Evolutionary conservation across 2,797 vertebrate genomes (phyloP), one percentile per base, ranked within the genome.

Genomic region (Muscicapa comitata): DNA sequence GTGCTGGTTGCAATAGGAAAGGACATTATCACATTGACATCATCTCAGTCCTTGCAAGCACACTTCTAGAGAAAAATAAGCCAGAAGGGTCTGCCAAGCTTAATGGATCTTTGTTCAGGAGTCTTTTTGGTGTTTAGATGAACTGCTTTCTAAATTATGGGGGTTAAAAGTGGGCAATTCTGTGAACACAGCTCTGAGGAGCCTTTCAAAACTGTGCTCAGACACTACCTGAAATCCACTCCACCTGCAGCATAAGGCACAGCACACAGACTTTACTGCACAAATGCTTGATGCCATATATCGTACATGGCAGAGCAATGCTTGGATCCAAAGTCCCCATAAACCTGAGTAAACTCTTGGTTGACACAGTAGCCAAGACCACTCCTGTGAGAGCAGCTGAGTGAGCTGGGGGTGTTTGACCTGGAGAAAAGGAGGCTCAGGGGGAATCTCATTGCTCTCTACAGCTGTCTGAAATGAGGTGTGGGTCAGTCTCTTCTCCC

Each of bases 61-160:
- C 10, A 17, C 47, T 71, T 91, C 13, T 51, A 58, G 19, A 29
- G 61, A 54, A 91, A 82, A 90, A 71, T 23, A 61, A 89, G 42
- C 35, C 68, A 79, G 77, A 71, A 87, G 35, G 12, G 10, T 63
- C 77, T 63, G 67, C 53, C 1, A 15, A 68, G 17, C 18, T 47
- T 82, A 66, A 94, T 48, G 63, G 59, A 19, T 91, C 85, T 75
- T 72, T 91, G 20, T 55, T 71, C 55, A 33, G 51, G 74, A 81
- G 42, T 2, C 51, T 84, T 67, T 65, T 38, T 0, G 0, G 42
- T 17, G 29, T 58, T 85, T 35, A 84, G 38, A 47, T 26, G 58
- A 86, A 85, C 35, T 40, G 26, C n/a, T 74, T 93, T 88, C 67
- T 81, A 72, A 92, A 91, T 89, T 58, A 43, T 8, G 18, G 66